These are phyloP conservation scores for Chloromyia formosa DNA, from an alignment of 2,888 invertebrate species.

Conservation along the genomic window DNA sequence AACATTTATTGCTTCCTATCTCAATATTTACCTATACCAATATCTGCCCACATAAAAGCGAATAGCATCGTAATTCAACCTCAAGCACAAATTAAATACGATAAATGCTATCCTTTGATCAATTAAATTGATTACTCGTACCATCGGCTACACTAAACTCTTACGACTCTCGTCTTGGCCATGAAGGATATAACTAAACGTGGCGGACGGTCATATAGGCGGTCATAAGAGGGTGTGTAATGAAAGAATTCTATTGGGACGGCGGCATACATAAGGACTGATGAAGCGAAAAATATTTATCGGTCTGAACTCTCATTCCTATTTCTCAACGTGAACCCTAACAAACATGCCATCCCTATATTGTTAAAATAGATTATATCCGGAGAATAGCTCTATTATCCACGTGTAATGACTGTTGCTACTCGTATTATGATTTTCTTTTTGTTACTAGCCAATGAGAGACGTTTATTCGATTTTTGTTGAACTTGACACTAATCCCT, in stretches of 20 bases:
- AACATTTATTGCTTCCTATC: background rate
- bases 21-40: background rate
- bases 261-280: background rate
- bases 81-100: constrained; percentile 4
- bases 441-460: background rate
- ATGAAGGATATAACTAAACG: background rate
- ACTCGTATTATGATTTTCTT: background rate
- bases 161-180: background rate
- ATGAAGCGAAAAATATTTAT: no score
- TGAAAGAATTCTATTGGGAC: background rate
- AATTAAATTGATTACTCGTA: constrained; percentile 7
- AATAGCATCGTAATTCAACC: background rate
- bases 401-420: background rate
- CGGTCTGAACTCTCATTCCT: background rate
- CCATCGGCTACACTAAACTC: background rate
- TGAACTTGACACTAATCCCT: background rate
- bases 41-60: background rate
- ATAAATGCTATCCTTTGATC: constrained; percentile 7
- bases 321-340: background rate
- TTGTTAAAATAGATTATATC: background rate
- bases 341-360: background rate
- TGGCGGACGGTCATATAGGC: background rate
- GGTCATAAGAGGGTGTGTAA: background rate
- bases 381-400: background rate
- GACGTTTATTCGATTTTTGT: background rate